Conservation (phyloP, 35 echinoderm and acorn worm genomes). For the Diadema setosum region DNA sequence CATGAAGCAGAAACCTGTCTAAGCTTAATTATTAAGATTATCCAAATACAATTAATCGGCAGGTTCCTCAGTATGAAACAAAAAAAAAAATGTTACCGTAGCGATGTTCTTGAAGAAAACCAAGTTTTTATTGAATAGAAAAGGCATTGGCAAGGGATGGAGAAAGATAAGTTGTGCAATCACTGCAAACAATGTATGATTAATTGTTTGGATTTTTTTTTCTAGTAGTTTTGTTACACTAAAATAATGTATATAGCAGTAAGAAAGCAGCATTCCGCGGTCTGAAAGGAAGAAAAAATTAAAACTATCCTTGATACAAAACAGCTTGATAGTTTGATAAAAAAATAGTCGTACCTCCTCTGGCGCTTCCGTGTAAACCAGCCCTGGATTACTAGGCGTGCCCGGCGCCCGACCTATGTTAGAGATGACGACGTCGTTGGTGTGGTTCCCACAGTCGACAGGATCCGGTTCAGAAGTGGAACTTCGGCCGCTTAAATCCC, state of each 20-base stretch:
- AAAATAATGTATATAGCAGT: not conserved
- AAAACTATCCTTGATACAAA: too few species aligned
- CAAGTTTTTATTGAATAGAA: too few species aligned
- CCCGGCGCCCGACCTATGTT: not conserved
- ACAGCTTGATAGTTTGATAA: too few species aligned
- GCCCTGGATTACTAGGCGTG: not conserved
- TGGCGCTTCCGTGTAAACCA: not conserved
- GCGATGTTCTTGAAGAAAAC: too few species aligned
- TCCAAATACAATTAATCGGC: too few species aligned
- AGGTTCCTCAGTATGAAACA: too few species aligned
- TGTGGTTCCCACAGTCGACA: not conserved
- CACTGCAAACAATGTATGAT: not conserved
- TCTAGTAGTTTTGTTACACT: not conserved
- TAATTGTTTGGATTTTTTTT: not conserved
- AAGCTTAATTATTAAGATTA: too few species aligned
- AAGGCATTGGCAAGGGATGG: too few species aligned
- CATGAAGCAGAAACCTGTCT: too few species aligned
- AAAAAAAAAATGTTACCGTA: too few species aligned
- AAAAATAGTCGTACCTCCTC: too few species aligned
- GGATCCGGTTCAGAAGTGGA: not conserved
- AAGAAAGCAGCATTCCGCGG: not conserved
- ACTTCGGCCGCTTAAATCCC: slow-evolving; percentile 11
- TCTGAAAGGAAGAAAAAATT: not conserved
- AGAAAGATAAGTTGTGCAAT: too few species aligned
- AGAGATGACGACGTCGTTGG: not conserved